phyloP scores from a whole-genome alignment of 2,113 vertebrate genomes.

The Rhagologus leucostigma region DNA sequence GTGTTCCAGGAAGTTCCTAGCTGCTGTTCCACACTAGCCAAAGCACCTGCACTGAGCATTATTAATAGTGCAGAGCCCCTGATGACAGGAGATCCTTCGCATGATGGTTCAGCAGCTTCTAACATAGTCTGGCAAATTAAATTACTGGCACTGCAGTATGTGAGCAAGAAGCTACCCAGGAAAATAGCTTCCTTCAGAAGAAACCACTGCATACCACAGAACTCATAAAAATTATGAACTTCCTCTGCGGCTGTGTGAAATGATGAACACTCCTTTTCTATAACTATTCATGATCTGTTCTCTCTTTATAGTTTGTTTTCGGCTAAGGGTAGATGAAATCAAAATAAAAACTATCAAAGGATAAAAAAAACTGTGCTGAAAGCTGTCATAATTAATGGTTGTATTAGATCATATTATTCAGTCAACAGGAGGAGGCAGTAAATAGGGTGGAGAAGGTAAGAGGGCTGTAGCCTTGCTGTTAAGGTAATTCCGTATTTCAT shows the following conservation, averaged over 20 bases:
- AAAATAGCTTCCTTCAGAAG: not conserved
- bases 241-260: not conserved
- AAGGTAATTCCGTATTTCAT: not conserved
- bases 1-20: not conserved
- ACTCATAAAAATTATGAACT: not conserved
- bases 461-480: not conserved
- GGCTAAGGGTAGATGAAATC: not conserved
- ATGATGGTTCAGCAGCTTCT: not conserved
- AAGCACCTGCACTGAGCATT: not conserved
- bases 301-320: not conserved
- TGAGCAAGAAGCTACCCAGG: not conserved
- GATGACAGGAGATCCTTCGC: not conserved
- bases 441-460: not conserved
- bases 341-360: not conserved
- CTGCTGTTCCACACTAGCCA: not conserved
- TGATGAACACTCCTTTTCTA: not conserved
- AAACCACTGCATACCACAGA: not conserved
- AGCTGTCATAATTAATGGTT: not conserved
- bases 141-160: not conserved
- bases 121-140: not conserved
- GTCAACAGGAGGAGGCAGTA: not conserved
- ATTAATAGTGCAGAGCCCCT: not conserved
- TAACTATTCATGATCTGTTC: not conserved
- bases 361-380: not conserved
- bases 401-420: not conserved